Evolutionary conservation across 1,140 invertebrate genomes (phyloP).

Genomic region (Episyrphus balteatus): DNA sequence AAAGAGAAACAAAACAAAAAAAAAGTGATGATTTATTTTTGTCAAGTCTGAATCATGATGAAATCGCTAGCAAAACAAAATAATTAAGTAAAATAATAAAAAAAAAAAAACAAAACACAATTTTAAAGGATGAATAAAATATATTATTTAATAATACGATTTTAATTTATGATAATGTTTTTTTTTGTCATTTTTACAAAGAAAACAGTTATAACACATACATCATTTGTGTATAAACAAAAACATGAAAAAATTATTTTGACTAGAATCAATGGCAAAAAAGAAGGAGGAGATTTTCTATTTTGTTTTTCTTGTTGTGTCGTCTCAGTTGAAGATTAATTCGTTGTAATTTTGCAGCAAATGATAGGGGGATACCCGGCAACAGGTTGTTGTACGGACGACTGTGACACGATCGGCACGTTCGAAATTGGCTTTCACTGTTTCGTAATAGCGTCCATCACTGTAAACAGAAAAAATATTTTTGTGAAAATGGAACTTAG

Average conservation of each 20-base stretch:
- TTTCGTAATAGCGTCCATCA: conserved; percentile 98
- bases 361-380: conserved; percentile 81
- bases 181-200: conserved; percentile 3
- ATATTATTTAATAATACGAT: neutral
- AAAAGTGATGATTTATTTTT: conserved; percentile 13
- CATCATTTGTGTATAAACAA: neutral
- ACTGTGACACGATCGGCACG: conserved; percentile 92
- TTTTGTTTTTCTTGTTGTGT: neutral
- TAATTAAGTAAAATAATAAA: conserved; percentile 13
- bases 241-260: too few relatives aligned
- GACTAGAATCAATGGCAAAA: too few relatives aligned
- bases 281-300: too few relatives aligned
- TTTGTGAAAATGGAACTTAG: neutral
- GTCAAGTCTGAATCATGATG: conserved; percentile 35
- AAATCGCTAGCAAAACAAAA: conserved; percentile 27
- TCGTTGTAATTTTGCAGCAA: conserved; percentile 87
- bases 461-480: conserved; percentile 43
- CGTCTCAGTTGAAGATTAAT: conserved; percentile 74
- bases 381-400: conserved; percentile 90
- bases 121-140: conserved; percentile 3
- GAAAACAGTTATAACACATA: neutral
- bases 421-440: conserved; percentile 98
- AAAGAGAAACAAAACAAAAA: conserved; percentile 12
- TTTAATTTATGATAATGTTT: conserved; percentile 8
- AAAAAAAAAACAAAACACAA: conserved; percentile 8